Evolutionary conservation across 2,888 invertebrate genomes (phyloP).

Genomic region (Cantharis lateralis): DNA sequence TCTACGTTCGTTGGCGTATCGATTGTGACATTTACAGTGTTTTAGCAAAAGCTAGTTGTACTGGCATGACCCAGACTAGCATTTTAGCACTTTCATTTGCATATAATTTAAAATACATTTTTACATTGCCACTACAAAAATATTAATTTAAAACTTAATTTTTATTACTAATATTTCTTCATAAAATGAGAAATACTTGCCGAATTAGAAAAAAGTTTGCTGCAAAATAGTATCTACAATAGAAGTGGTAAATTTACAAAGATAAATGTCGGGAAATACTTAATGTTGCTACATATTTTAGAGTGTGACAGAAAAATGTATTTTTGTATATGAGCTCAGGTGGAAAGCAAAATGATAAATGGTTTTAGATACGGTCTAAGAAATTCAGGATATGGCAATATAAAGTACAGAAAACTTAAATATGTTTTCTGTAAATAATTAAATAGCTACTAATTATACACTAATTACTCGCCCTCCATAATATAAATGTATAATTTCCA

Average conservation of each 20-base stretch:
- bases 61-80: background rate
- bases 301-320: constrained; percentile 30
- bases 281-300: constrained; percentile 32
- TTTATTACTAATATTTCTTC: background rate
- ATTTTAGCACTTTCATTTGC: background rate
- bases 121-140: background rate
- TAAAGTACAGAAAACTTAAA: constrained; percentile 11
- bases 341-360: constrained; percentile 29
- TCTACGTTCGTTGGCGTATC: constrained; percentile 15
- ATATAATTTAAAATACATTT: background rate
- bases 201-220: constrained; percentile 24
- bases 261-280: constrained; percentile 31
- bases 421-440: background rate
- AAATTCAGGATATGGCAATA: constrained; percentile 4
- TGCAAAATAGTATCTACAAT: constrained; percentile 26
- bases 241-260: constrained; percentile 29
- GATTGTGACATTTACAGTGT: constrained; percentile 24
- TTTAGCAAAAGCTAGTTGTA: constrained; percentile 1
- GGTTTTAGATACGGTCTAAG: constrained; percentile 25
- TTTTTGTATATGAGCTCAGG: constrained; percentile 30
- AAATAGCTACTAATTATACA: background rate
- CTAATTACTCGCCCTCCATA: background rate
- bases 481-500: background rate
- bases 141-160: background rate
- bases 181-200: constrained; percentile 15